Evolutionary conservation across 2,797 vertebrate genomes (phyloP), one percentile per base, ranked within the genome.

Genomic region (Gambelia wislizenii): DNA sequence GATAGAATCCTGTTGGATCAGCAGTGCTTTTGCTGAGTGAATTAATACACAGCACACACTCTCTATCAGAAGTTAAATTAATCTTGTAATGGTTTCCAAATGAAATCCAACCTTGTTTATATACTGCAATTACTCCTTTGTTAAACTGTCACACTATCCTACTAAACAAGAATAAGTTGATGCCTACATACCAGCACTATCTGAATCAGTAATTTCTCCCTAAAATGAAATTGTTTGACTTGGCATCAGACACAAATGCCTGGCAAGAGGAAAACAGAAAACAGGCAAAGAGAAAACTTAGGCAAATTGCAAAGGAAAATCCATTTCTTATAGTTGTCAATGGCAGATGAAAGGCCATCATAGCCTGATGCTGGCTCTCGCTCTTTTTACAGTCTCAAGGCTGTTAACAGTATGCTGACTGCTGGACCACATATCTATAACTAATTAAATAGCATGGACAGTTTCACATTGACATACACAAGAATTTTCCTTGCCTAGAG

Each of bases 381-480:
- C 49, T 3, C 54, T 22, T 64, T 47, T 25, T 36, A 36, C 18
- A 30, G 36, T 78, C 18, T 79, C 61, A 47, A 83, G 20, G 79
- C 27, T 79, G 75, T 72, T 72, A 85, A 85, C 52, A 84, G 75
- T 49, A 79, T 59, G 30, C 49, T 70, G 61, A 76, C 56, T 67
- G 44, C 36, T 80, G 6, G 49, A 72, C 75, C 83, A 85, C 75
- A 84, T 79, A 39, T 44, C 83, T 89, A 47, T 77, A 89, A 85
- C 69, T 85, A 84, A 89, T 77, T 83, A 84, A 85, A 85, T 79
- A 54, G 70, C 49, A 89, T 33, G 36, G 75, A 72, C 75, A 84
- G 82, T 78, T 9, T 47, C 44, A 10, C 70, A 69, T 25, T 78
- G 83, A 56, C 47, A 59, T 54, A 77, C 25, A 72, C 49, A 76